Conservation (phyloP, 2,113 vertebrate genomes). For the Lipotes vexillifer region DNA sequence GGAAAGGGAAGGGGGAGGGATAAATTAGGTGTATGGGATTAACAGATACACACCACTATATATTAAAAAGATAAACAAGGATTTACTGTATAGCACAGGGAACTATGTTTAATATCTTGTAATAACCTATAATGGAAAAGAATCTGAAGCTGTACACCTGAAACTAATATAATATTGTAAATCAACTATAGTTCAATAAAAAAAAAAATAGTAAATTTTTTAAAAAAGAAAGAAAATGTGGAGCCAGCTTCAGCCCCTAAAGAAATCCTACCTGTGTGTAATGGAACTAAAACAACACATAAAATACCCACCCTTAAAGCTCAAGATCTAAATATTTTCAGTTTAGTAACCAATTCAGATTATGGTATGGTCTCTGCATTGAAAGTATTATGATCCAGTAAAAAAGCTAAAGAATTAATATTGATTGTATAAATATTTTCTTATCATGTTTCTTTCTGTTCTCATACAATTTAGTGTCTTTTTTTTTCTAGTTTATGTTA, state of each 20-base stretch:
- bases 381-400: neutral
- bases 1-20: neutral
- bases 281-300: neutral
- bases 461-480: slow-evolving; percentile 8
- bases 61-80: neutral
- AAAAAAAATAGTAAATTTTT: neutral
- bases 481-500: slow-evolving; percentile 88
- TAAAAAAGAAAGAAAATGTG: neutral
- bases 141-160: too few species aligned
- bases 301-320: neutral
- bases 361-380: neutral
- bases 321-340: slow-evolving; percentile 11
- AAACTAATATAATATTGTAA: neutral
- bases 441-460: slow-evolving; percentile 18
- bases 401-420: slow-evolving; percentile 34
- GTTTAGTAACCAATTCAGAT: neutral
- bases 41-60: neutral
- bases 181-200: neutral
- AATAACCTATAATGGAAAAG: too few species aligned
- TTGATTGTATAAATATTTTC: neutral
- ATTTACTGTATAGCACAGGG: neutral
- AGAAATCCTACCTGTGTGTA: neutral
- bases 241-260: neutral
- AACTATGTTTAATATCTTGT: too few species aligned
- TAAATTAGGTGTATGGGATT: neutral